phyloP scores from a whole-genome alignment of 2,888 invertebrate genomes.

The Drosophila anomelani region DNA sequence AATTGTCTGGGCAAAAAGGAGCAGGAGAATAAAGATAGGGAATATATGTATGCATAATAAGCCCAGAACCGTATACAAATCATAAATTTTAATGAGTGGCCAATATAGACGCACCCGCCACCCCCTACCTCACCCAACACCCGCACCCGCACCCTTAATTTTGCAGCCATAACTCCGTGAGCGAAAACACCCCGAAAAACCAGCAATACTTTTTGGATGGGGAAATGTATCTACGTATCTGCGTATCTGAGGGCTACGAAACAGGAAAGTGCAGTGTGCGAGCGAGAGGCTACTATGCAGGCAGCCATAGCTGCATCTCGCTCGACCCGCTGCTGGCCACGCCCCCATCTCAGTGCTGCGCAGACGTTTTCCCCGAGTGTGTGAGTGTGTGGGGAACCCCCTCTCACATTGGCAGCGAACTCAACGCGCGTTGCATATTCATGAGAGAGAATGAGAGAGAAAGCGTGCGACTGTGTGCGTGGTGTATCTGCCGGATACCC shows the following conservation, averaged over 20 bases:
- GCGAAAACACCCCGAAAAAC: conserved; percentile 43
- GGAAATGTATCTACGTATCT: conserved; percentile 30
- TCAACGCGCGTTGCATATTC: conserved; percentile 65
- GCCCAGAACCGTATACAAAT: conserved; percentile 74
- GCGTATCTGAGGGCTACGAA: conserved; percentile 11
- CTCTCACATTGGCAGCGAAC: conserved; percentile 60
- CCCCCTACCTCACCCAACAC: conserved; percentile 3
- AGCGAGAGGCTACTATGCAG: conserved; percentile 28
- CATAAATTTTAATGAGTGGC: conserved; percentile 79
- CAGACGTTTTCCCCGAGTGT: conserved; percentile 39
- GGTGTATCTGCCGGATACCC: conserved; percentile 22
- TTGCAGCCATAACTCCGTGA: conserved; percentile 20
- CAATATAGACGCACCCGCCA: conserved; percentile 43
- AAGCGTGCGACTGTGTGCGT: not conserved
- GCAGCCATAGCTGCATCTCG: conserved; percentile 40
- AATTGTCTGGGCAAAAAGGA: conserved; percentile 64
- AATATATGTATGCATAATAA: conserved; percentile 69
- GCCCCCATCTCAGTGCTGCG: conserved; percentile 43
- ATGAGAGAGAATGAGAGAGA: conserved; percentile 70
- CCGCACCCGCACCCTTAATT: conserved; percentile 9
- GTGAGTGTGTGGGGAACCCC: conserved; percentile 50
- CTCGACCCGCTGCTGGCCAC: conserved; percentile 13
- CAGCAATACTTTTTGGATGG: not conserved
- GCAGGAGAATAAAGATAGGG: conserved; percentile 21
- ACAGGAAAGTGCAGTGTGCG: conserved; percentile 45